Evolutionary conservation across 1,140 invertebrate species (phyloP).

Genomic region (Zaprionus ghesquierei): DNA sequence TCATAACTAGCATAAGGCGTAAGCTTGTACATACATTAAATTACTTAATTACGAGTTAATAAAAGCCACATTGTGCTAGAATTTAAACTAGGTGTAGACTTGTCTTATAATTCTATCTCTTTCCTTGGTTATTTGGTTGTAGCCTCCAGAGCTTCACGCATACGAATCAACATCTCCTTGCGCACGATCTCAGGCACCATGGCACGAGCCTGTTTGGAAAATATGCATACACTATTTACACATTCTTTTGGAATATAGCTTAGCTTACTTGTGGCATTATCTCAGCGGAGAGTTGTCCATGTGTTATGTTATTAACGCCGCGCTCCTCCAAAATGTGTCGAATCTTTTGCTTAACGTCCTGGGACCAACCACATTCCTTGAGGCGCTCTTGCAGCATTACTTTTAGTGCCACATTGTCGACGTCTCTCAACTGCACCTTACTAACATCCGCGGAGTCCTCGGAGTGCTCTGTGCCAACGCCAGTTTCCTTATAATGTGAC

Average conservation of each 20-base stretch:
- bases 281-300: constrained; percentile 90
- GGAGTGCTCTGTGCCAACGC: constrained; percentile 22
- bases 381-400: constrained; percentile 90
- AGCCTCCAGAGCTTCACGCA: constrained; percentile 35
- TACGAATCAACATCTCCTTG: constrained; percentile 90
- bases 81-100: constrained; percentile 35
- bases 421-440: neutral
- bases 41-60: constrained; percentile 58
- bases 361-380: constrained; percentile 94
- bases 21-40: constrained; percentile 42
- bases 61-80: constrained; percentile 54
- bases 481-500: constrained; percentile 25
- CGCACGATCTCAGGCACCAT: constrained; percentile 94
- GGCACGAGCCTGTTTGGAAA: constrained; percentile 85
- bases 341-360: constrained; percentile 91
- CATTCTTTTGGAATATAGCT: neutral
- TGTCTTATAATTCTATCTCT: neutral
- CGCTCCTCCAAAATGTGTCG: constrained; percentile 90
- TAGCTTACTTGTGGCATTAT: constrained; percentile 86
- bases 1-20: constrained; percentile 52
- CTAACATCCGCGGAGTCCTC: neutral
- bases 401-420: constrained; percentile 84
- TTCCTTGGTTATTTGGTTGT: no score
- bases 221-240: neutral
- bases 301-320: constrained; percentile 88